Evolutionary conservation across 2,888 invertebrate species (phyloP).

Genomic region (Acronicta alni): DNA sequence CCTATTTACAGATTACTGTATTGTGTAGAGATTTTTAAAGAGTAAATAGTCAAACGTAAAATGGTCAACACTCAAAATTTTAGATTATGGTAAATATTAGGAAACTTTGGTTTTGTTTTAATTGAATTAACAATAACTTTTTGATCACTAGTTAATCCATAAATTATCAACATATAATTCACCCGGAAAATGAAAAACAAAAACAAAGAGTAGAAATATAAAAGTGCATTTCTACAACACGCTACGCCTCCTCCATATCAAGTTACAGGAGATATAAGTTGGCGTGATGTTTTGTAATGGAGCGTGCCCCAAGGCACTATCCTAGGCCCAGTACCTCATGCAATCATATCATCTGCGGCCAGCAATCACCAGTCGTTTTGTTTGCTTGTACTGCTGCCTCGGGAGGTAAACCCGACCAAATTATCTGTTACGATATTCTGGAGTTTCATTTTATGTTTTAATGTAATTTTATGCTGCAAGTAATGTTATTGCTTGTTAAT

Average conservation of each 20-base stretch:
- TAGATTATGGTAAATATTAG: too few relatives aligned
- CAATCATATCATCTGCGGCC: constrained; percentile 72
- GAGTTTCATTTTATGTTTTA: constrained; percentile 50
- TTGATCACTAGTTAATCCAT: background rate
- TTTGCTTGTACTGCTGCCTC: constrained; percentile 74
- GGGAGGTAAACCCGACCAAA: constrained; percentile 68
- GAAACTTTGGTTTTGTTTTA: too few relatives aligned
- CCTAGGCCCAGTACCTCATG: constrained; percentile 68
- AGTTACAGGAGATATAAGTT: constrained; percentile 59
- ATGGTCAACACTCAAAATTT: too few relatives aligned
- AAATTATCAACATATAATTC: background rate
- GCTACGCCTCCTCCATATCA: constrained; percentile 42
- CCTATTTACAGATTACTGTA: too few relatives aligned
- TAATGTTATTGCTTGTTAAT: constrained; percentile 42
- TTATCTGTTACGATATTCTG: constrained; percentile 72
- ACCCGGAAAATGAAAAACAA: constrained; percentile 4
- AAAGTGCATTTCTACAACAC: constrained; percentile 16
- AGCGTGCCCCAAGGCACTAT: constrained; percentile 71
- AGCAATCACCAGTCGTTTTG: constrained; percentile 82
- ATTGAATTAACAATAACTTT: background rate
- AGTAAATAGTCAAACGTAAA: too few relatives aligned
- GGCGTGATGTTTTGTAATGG: constrained; percentile 61
- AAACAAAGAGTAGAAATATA: background rate
- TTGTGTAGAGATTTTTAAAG: too few relatives aligned
- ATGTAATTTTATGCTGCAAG: constrained; percentile 43